Evolutionary conservation across 1,140 invertebrate species (phyloP).

Genomic region (Grapholita molesta): DNA sequence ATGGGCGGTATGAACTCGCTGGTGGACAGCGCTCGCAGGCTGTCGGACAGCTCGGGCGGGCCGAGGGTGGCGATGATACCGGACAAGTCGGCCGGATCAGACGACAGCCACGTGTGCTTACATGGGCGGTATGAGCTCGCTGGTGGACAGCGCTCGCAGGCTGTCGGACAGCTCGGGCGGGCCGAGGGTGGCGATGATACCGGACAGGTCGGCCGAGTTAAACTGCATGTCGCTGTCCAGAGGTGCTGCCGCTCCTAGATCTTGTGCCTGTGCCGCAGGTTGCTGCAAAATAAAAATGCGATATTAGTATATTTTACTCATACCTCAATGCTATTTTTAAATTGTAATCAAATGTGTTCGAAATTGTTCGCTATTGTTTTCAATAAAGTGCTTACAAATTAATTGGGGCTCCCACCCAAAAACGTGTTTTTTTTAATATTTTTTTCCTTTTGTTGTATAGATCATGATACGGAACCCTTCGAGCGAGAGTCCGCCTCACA

Average conservation of each 20-base stretch:
- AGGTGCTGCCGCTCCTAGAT: slow-evolving; percentile 29
- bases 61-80: slow-evolving; percentile 25
- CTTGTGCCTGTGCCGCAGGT: neutral
- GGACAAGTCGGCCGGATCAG: slow-evolving; percentile 31
- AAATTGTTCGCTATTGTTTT: too few relatives aligned
- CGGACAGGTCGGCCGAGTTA: slow-evolving; percentile 33
- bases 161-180: slow-evolving; percentile 45
- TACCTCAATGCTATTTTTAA: too few relatives aligned
- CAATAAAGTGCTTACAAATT: too few relatives aligned
- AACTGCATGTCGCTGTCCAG: slow-evolving; percentile 30
- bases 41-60: slow-evolving; percentile 42
- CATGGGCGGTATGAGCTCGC: slow-evolving; percentile 30
- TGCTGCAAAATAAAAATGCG: neutral
- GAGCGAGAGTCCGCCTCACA: too few relatives aligned
- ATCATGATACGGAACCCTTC: too few relatives aligned
- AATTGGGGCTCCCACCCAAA: too few relatives aligned
- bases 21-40: slow-evolving; percentile 42
- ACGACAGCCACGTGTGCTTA: neutral
- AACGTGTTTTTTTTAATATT: too few relatives aligned
- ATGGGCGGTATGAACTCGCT: slow-evolving; percentile 30
- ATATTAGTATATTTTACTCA: neutral
- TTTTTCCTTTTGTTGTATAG: too few relatives aligned
- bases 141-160: slow-evolving; percentile 43
- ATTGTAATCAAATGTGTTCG: too few relatives aligned
- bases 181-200: slow-evolving; percentile 24